phyloP scores from a whole-genome alignment of 92 coral and sea anemone genomes.

The Epizoanthus illoricatus region DNA sequence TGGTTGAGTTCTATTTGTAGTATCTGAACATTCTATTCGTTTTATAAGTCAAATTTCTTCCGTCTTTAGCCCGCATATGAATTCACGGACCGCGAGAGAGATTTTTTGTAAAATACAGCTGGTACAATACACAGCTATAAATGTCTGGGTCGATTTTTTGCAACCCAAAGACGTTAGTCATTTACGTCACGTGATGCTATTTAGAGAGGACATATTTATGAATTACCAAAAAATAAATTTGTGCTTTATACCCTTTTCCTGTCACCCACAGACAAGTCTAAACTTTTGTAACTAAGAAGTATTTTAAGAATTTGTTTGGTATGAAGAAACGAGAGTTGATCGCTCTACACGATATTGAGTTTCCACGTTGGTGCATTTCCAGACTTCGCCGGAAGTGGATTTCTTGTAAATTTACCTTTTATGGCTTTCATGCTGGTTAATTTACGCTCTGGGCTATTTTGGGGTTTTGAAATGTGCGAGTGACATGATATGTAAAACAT shows the following conservation, averaged over 20 bases:
- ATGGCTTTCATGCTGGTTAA: constrained; percentile 33
- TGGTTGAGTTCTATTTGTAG: not conserved
- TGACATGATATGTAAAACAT: constrained; percentile 36
- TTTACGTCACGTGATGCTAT: too few relatives aligned
- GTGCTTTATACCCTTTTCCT: too few relatives aligned
- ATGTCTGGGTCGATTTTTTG: too few relatives aligned
- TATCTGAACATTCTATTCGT: not conserved
- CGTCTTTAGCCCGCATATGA: not conserved
- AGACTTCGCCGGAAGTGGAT: constrained; percentile 44
- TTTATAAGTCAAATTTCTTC: not conserved
- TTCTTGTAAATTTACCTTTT: constrained; percentile 40
- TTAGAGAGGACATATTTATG: too few relatives aligned
- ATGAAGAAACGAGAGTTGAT: constrained; percentile 26
- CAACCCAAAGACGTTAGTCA: too few relatives aligned
- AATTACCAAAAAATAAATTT: too few relatives aligned
- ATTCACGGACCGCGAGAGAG: not conserved
- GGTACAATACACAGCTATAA: too few relatives aligned
- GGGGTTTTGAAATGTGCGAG: constrained; percentile 18
- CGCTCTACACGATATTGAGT: constrained; percentile 37
- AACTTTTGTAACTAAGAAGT: constrained; percentile 3
- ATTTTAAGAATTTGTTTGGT: constrained; percentile 26
- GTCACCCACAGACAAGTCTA: too few relatives aligned
- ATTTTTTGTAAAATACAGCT: too few relatives aligned
- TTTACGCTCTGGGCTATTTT: constrained; percentile 40
- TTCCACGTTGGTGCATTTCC: constrained; percentile 34